Conservation (phyloP, 2,113 vertebrate genomes). For the Macrotus californicus region DNA sequence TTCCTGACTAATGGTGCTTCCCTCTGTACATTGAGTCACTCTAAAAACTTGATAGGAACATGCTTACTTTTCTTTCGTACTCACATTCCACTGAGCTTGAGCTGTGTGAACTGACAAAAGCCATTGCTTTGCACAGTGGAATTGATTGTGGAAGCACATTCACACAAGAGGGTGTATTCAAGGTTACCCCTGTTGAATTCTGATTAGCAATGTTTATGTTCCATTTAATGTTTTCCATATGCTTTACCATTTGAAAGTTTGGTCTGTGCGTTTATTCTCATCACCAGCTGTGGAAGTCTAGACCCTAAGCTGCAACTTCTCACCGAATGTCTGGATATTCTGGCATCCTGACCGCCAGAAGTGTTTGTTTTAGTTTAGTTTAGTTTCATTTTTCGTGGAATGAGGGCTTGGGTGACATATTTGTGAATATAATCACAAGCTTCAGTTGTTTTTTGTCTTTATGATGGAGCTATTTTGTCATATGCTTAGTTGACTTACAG, state of each 20-base stretch:
- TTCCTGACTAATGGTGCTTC: slow-evolving; percentile 25
- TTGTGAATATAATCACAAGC: slow-evolving; percentile 1
- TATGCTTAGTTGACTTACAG: slow-evolving; percentile 1
- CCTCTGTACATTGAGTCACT: background rate
- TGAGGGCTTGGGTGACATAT: background rate
- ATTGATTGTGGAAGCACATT: background rate
- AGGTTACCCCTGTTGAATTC: slow-evolving; percentile 55
- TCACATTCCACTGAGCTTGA: slow-evolving; percentile 35
- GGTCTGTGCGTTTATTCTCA: slow-evolving; percentile 14
- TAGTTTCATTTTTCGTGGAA: slow-evolving; percentile 34
- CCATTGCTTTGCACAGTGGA: background rate
- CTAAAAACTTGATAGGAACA: slow-evolving; percentile 6
- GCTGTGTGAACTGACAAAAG: slow-evolving; percentile 27
- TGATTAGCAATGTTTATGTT: slow-evolving; percentile 55
- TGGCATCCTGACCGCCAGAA: slow-evolving; percentile 9
- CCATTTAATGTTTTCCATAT: slow-evolving; percentile 64
- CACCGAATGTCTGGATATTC: slow-evolving; percentile 52
- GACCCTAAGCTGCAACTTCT: slow-evolving; percentile 25
- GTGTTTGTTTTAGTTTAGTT: slow-evolving; percentile 46
- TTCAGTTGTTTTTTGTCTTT: slow-evolving; percentile 34
- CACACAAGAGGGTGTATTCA: slow-evolving; percentile 6
- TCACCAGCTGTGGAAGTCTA: slow-evolving; percentile 64
- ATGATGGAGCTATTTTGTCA: background rate
- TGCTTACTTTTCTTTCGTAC: slow-evolving; percentile 4
- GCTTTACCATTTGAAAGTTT: slow-evolving; percentile 44